Percentiles rank a stretch among this genome's conserved stretches.
Evolutionary conservation across 2,113 vertebrate species (phyloP).

Genomic region (Nothocercus julius): DNA sequence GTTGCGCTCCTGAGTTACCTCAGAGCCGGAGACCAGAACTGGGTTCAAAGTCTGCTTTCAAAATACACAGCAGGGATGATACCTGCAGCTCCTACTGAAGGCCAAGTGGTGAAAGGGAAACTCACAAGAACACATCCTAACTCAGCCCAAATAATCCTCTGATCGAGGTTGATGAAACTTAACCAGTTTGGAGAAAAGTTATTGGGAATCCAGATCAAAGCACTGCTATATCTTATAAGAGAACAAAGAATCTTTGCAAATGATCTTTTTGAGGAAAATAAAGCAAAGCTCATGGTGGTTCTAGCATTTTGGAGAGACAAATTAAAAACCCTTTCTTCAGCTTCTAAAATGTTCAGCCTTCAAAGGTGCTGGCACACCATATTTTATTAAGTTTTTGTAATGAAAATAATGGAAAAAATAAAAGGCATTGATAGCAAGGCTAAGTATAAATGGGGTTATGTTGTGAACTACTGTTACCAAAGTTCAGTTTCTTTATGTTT

Average conservation of each 20-base stretch:
- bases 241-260: neutral
- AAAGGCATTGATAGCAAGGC: neutral
- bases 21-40: neutral
- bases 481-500: neutral
- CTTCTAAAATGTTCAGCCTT: neutral
- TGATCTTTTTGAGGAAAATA: neutral
- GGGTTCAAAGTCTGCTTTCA: neutral
- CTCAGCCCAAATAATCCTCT: neutral
- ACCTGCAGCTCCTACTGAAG: neutral
- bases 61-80: neutral
- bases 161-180: neutral
- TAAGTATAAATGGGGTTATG: neutral
- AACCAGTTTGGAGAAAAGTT: neutral
- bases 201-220: neutral
- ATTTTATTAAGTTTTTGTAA: neutral
- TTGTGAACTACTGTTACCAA: neutral
- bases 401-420: neutral
- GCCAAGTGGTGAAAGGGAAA: neutral
- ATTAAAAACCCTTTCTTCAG: neutral
- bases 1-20: neutral
- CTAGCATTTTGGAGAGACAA: neutral
- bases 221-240: neutral
- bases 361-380: neutral
- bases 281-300: neutral
- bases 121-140: neutral